Evolutionary conservation across 2,797 vertebrate species (phyloP).

Genomic region (Anomalospiza imberbis): DNA sequence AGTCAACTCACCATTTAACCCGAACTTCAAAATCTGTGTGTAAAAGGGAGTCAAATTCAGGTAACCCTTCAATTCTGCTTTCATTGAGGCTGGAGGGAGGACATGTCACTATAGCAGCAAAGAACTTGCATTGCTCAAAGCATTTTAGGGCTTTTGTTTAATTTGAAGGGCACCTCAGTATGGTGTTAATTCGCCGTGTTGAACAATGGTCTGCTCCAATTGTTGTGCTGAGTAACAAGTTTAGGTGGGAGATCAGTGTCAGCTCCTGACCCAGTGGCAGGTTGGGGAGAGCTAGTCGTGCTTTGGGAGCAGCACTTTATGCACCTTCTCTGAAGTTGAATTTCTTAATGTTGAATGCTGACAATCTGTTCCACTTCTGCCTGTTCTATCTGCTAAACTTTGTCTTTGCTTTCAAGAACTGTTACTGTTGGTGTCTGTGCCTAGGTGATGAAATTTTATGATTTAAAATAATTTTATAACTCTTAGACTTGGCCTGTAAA

Average conservation of each 20-base stretch:
- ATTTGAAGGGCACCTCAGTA: neutral
- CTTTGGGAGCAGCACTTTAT: neutral
- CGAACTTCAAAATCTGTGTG: neutral
- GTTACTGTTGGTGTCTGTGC: slow-evolving; percentile 53
- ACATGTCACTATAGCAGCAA: neutral
- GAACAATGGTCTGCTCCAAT: neutral
- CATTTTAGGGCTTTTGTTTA: neutral
- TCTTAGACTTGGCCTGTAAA: neutral
- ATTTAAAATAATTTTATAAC: neutral
- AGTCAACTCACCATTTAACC: neutral
- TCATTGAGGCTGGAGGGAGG: neutral
- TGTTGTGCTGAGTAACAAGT: neutral
- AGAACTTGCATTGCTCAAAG: neutral
- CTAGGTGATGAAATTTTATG: neutral
- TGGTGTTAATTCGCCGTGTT: neutral
- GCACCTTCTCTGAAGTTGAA: neutral
- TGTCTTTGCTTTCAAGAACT: slow-evolving; percentile 55
- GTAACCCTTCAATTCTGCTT: neutral
- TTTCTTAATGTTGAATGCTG: neutral
- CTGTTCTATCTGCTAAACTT: slow-evolving; percentile 51
- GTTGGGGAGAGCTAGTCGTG: neutral
- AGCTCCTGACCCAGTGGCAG: neutral
- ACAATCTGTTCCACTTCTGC: slow-evolving; percentile 3
- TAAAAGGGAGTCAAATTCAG: neutral
- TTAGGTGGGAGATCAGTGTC: neutral